Conservation (phyloP, 2,888 invertebrate genomes). For the Leptinotarsa rubiginosa region DNA sequence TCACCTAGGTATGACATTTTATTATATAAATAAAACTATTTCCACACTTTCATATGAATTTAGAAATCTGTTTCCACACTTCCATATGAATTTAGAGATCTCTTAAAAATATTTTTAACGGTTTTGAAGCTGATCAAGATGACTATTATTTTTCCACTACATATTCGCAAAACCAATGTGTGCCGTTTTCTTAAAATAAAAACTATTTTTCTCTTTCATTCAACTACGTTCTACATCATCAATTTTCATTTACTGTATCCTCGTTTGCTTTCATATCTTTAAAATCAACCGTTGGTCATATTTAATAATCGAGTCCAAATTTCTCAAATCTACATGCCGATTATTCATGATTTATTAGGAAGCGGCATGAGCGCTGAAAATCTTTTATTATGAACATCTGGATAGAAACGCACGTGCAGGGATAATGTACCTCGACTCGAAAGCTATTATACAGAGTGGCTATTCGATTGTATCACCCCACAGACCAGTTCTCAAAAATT, state of each 20-base stretch:
- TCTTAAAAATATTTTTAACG: too few relatives aligned
- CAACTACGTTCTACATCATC: too few relatives aligned
- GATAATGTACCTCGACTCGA: conserved; percentile 16
- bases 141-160: too few relatives aligned
- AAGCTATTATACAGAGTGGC: conserved; percentile 18
- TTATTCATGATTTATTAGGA: conserved; percentile 21
- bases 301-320: conserved; percentile 8
- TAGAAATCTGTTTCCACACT: too few relatives aligned
- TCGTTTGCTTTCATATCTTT: not conserved
- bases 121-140: too few relatives aligned
- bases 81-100: too few relatives aligned
- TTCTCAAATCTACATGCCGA: conserved; percentile 16
- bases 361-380: conserved; percentile 17
- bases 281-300: conserved; percentile 8
- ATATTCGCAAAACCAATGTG: too few relatives aligned
- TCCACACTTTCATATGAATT: too few relatives aligned
- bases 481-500: conserved; percentile 3
- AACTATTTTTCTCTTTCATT: too few relatives aligned
- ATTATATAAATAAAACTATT: too few relatives aligned
- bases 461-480: conserved; percentile 9
- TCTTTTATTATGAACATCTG: conserved; percentile 21
- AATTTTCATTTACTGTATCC: too few relatives aligned
- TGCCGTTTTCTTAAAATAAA: not conserved
- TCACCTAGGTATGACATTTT: too few relatives aligned
- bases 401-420: conserved; percentile 21